Percentiles rank a stretch among this genome's conserved stretches.
These are phyloP conservation scores for Nothura maculosa DNA, from an alignment of 2,797 vertebrate genomes.

Conservation along the genomic window DNA sequence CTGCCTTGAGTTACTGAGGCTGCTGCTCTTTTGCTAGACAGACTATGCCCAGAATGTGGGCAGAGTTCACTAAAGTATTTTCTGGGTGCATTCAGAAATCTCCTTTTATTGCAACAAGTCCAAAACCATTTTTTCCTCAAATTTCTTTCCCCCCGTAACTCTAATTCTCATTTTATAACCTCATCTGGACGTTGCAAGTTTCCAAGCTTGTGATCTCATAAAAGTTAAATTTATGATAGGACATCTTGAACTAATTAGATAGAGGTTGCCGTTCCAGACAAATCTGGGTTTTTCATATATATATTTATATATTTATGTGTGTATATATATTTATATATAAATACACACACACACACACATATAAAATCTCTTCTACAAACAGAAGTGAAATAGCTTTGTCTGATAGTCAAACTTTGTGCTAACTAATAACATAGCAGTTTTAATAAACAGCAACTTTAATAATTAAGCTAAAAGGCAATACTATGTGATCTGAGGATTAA, in stretches of 20 bases:
- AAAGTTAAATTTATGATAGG: not conserved
- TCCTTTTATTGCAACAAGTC: not conserved
- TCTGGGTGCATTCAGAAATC: not conserved
- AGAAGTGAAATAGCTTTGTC: not conserved
- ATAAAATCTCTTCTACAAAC: not conserved
- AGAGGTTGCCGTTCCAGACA: not conserved
- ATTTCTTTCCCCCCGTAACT: rapidly evolving
- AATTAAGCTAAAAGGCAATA: not conserved
- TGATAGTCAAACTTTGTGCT: not conserved
- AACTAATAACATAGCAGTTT: not conserved
- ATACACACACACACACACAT: too few relatives aligned
- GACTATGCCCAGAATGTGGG: not conserved
- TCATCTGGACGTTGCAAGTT: not conserved
- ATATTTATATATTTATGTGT: not conserved
- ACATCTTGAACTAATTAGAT: not conserved
- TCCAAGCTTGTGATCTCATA: not conserved
- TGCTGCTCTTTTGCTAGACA: not conserved
- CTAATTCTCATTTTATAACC: not conserved
- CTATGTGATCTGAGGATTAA: not conserved
- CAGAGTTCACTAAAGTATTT: not conserved
- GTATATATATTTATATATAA: too few relatives aligned
- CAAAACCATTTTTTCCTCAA: not conserved
- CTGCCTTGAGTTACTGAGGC: not conserved
- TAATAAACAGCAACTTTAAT: not conserved
- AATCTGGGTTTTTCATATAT: not conserved